A percentile compares a stretch with the other conserved stretches of the same genome.
These are phyloP conservation scores for Orientallactaga bullata DNA, from an alignment of 2,113 vertebrate species.

Conservation along the genomic window DNA sequence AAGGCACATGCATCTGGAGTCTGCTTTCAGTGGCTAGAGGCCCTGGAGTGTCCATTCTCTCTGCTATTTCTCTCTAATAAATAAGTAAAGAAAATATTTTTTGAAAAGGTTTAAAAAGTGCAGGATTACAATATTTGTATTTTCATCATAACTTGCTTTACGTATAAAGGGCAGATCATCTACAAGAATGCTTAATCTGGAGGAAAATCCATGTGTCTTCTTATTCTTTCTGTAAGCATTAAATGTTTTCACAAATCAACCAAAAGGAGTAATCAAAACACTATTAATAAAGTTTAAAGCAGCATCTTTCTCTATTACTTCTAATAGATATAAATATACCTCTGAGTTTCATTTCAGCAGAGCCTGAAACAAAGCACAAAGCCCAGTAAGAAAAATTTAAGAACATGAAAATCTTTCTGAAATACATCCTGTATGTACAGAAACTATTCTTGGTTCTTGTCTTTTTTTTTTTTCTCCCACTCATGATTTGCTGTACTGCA, in stretches of 20 bases:
- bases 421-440: background rate
- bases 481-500: background rate
- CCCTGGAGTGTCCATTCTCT: no score
- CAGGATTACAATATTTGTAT: background rate
- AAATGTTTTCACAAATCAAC: background rate
- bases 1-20: no score
- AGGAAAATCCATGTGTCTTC: background rate
- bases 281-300: background rate
- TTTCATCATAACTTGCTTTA: background rate
- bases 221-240: background rate
- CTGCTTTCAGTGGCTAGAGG: no score
- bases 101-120: no score
- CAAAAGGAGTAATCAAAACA: constrained; percentile 21
- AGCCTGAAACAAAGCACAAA: constrained; percentile 31
- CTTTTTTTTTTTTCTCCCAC: constrained; percentile 70
- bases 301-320: constrained; percentile 3
- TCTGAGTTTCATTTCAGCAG: background rate
- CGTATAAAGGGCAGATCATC: background rate
- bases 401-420: constrained; percentile 55
- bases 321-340: background rate
- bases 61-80: no score
- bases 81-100: no score
- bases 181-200: background rate
- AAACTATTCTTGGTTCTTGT: constrained; percentile 67
- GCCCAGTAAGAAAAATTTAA: constrained; percentile 17